Conservation (phyloP, 1,140 invertebrate species). For the Ephestia elutella region DNA sequence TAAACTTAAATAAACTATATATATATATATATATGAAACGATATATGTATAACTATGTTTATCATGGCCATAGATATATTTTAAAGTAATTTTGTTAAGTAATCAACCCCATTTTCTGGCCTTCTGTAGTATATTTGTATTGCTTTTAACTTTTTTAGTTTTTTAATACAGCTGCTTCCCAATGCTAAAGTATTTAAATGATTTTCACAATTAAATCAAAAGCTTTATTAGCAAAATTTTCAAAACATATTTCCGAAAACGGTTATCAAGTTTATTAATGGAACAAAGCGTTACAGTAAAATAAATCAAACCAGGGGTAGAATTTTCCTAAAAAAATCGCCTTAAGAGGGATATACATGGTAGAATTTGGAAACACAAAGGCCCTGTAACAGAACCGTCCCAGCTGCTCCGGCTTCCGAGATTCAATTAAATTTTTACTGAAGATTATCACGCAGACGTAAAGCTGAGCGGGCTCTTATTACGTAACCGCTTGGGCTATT, state of each 20-base stretch:
- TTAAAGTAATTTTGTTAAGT: too few species aligned
- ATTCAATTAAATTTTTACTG: slow-evolving; percentile 75
- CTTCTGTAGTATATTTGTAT: too few species aligned
- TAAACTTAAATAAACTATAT: too few species aligned
- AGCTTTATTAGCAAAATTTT: too few species aligned
- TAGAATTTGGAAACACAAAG: slow-evolving; percentile 20
- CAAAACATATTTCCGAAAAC: neutral
- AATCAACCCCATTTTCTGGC: too few species aligned
- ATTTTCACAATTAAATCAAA: too few species aligned
- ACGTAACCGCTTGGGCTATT: neutral
- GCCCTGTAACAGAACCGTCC: slow-evolving; percentile 33
- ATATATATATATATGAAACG: too few species aligned
- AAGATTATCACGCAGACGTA: slow-evolving; percentile 72
- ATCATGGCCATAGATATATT: too few species aligned
- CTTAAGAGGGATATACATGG: slow-evolving; percentile 20
- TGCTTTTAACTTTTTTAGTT: too few species aligned
- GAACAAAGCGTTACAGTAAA: slow-evolving; percentile 17
- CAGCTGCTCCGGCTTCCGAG: slow-evolving; percentile 57
- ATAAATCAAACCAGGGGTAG: slow-evolving; percentile 4
- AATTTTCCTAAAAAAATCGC: slow-evolving; percentile 12
- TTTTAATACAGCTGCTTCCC: too few species aligned
- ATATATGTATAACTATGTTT: too few species aligned
- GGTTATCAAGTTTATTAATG: slow-evolving; percentile 21
- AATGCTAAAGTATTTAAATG: too few species aligned
- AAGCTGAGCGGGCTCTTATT: slow-evolving; percentile 26